Percentiles rank a stretch among this genome's conserved stretches.
Evolutionary conservation across 1,140 invertebrate genomes (phyloP).

Genomic region (Onthophagus taurus): DNA sequence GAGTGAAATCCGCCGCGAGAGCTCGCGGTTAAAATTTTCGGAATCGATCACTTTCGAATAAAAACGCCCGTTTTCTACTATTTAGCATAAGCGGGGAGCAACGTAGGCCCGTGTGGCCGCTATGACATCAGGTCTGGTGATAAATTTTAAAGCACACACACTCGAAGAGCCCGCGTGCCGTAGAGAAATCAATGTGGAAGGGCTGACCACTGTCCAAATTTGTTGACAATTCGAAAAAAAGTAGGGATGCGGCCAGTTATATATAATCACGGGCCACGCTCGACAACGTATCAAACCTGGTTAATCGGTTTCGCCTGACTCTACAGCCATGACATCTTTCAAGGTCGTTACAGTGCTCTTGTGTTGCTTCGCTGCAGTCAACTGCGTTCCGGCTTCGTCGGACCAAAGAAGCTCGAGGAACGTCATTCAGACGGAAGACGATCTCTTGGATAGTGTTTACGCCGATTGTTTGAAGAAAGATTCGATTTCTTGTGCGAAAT

Average conservation of each 20-base stretch:
- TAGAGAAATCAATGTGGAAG: conserved; percentile 32
- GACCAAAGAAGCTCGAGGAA: conserved; percentile 42
- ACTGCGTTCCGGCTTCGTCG: conserved; percentile 58
- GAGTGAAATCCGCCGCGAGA: too few species aligned
- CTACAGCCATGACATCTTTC: conserved; percentile 20
- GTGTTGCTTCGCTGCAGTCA: conserved; percentile 43
- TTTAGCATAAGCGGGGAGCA: not conserved
- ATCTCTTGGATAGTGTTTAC: conserved; percentile 64
- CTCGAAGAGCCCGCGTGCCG: too few species aligned
- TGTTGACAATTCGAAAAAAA: conserved; percentile 23
- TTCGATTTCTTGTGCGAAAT: conserved; percentile 68
- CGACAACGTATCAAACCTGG: conserved; percentile 27
- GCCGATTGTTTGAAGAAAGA: conserved; percentile 69
- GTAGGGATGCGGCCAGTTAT: conserved; percentile 30
- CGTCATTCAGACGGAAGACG: conserved; percentile 55
- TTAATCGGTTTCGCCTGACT: conserved; percentile 19
- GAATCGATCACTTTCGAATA: not conserved
- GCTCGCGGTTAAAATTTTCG: not conserved
- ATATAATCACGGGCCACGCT: conserved; percentile 32
- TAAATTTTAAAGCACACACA: too few species aligned
- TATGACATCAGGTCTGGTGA: too few species aligned
- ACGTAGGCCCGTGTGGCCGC: too few species aligned
- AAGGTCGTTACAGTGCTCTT: conserved; percentile 31
- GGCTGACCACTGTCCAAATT: conserved; percentile 34
- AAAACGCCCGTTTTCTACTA: not conserved